These are phyloP conservation scores for Cygnus buccinator DNA, from an alignment of 2,113 vertebrate species.

Conservation along the genomic window DNA sequence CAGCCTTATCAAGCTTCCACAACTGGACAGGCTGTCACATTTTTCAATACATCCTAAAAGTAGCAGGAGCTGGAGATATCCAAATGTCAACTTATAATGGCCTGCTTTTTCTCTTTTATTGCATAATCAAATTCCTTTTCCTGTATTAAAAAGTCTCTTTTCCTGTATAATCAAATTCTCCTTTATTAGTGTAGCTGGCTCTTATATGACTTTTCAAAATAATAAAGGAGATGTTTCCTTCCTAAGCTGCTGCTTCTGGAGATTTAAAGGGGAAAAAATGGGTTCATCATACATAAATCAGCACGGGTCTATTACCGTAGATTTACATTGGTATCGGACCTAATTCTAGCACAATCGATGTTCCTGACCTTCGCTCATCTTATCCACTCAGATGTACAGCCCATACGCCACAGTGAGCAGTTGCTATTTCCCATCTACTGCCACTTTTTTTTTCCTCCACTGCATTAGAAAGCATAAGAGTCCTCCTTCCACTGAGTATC, in stretches of 20 bases:
- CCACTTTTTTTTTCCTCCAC: background rate
- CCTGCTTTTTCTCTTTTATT: background rate
- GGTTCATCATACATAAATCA: background rate
- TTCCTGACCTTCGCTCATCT: background rate
- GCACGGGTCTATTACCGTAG: background rate
- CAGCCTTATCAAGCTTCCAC: background rate
- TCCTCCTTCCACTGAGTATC: background rate
- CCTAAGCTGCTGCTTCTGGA: background rate
- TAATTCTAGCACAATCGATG: background rate
- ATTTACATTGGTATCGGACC: background rate
- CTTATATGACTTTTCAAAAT: background rate
- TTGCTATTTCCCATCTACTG: background rate
- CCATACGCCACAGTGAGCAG: background rate
- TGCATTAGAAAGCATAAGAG: background rate
- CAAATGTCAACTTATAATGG: background rate
- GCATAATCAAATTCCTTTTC: background rate
- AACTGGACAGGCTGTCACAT: accelerated
- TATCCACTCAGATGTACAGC: background rate
- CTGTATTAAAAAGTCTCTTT: background rate
- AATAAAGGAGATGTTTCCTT: background rate
- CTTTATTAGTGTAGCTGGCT: background rate
- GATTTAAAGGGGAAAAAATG: background rate
- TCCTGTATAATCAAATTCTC: background rate
- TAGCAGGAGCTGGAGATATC: background rate
- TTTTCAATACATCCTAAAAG: background rate